Evolutionary conservation across 2,888 invertebrate genomes (phyloP).

Genomic region (Diarsia mendica): DNA sequence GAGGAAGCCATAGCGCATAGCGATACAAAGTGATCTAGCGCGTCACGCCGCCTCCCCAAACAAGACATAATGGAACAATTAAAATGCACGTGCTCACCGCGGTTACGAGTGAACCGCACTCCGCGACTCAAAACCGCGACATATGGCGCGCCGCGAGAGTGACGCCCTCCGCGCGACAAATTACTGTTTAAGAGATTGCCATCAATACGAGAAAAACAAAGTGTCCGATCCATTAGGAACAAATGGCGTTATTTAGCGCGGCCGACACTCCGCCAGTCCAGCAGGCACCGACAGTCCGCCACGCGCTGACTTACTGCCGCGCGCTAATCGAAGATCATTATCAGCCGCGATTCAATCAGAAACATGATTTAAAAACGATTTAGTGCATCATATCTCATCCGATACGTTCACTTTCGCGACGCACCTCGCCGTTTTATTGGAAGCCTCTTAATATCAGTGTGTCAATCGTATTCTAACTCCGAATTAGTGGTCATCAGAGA

Average conservation of each 20-base stretch:
- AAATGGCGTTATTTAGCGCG: constrained; percentile 83
- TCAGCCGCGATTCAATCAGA: constrained; percentile 84
- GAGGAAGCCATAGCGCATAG: constrained; percentile 52
- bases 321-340: constrained; percentile 86
- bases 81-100: constrained; percentile 74
- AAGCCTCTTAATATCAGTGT: constrained; percentile 60
- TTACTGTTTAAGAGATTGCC: constrained; percentile 88
- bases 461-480: constrained; percentile 56
- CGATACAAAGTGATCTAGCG: constrained; percentile 51
- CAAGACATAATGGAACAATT: constrained; percentile 78
- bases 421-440: constrained; percentile 56
- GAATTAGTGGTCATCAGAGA: constrained; percentile 25
- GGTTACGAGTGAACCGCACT: constrained; percentile 63
- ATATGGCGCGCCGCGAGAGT: constrained; percentile 79
- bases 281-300: neutral
- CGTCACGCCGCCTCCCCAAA: constrained; percentile 62
- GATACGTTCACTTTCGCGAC: constrained; percentile 63
- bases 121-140: constrained; percentile 70
- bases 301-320: constrained; percentile 61
- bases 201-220: constrained; percentile 79
- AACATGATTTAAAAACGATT: constrained; percentile 86
- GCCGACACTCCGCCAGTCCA: neutral
- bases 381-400: constrained; percentile 74
- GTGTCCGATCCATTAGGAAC: constrained; percentile 87
- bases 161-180: constrained; percentile 77